phyloP scores from a whole-genome alignment of 1,140 invertebrate species.

The Atta cephalotes region DNA sequence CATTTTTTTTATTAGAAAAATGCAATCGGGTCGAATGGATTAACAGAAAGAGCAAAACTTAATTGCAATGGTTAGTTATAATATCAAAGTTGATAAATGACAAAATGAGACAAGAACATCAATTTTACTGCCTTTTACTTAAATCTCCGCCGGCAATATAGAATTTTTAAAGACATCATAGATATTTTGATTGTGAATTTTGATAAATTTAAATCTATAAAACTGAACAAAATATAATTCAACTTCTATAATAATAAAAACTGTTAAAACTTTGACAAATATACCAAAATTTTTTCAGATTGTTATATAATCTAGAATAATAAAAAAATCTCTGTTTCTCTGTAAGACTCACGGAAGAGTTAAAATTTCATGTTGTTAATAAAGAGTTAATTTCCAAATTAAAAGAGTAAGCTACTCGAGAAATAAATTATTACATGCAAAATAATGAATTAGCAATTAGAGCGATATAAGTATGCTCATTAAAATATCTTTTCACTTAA shows the following conservation, averaged over 20 bases:
- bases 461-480: background rate
- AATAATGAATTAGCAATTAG: background rate
- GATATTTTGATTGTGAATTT: too few species aligned
- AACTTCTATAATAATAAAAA: too few species aligned
- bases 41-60: constrained; percentile 11
- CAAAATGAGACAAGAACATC: background rate
- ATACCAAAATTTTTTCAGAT: too few species aligned
- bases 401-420: background rate
- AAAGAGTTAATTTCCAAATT: background rate
- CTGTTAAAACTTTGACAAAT: too few species aligned
- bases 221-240: too few species aligned
- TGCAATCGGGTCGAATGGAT: background rate
- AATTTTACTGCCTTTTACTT: background rate
- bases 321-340: too few species aligned
- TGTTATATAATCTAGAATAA: too few species aligned
- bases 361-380: too few species aligned
- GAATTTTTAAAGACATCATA: too few species aligned
- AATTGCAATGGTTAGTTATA: background rate
- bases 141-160: too few species aligned
- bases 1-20: background rate
- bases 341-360: too few species aligned
- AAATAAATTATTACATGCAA: background rate
- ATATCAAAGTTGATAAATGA: constrained; percentile 10
- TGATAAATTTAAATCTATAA: too few species aligned
- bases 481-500: background rate